Conservation (phyloP, 2,888 invertebrate genomes). For the Drosophila histrio region DNA sequence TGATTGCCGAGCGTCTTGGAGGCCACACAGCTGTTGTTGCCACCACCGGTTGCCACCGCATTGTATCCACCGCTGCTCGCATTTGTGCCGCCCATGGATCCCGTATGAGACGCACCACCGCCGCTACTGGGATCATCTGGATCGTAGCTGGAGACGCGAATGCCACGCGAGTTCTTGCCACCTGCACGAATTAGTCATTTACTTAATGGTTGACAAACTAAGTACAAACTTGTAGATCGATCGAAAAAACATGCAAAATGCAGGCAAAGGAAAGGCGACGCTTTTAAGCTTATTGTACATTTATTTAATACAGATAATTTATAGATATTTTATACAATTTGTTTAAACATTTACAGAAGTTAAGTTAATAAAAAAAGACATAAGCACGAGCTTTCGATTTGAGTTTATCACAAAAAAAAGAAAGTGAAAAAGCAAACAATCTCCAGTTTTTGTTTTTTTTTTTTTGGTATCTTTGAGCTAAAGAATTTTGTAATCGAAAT, state of each 20-base stretch:
- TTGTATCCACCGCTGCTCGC: conserved; percentile 80
- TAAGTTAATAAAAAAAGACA: conserved; percentile 35
- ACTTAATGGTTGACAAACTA: conserved; percentile 34
- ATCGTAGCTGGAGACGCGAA: conserved; percentile 88
- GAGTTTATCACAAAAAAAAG: conserved; percentile 70
- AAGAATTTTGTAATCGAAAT: conserved; percentile 42
- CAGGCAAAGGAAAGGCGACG: conserved; percentile 40
- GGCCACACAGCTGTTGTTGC: conserved; percentile 84
- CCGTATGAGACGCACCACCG: conserved; percentile 35
- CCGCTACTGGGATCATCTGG: conserved; percentile 87
- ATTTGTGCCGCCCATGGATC: conserved; percentile 39
- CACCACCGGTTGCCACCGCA: conserved; percentile 67
- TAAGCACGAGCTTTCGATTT: conserved; percentile 62
- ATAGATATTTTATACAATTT: conserved; percentile 67
- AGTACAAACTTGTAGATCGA: background rate
- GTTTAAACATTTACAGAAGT: conserved; percentile 73
- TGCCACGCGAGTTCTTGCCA: conserved; percentile 88
- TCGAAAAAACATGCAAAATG: conserved; percentile 53
- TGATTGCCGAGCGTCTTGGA: conserved; percentile 84
- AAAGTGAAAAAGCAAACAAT: conserved; percentile 43
- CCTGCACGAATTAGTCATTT: conserved; percentile 81
- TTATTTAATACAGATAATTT: conserved; percentile 63
- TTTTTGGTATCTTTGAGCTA: conserved; percentile 70
- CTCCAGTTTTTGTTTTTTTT: conserved; percentile 8
- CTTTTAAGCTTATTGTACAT: conserved; percentile 72